phyloP scores from a whole-genome alignment of 2,797 vertebrate genomes.

The Lagothrix lagotricha region DNA sequence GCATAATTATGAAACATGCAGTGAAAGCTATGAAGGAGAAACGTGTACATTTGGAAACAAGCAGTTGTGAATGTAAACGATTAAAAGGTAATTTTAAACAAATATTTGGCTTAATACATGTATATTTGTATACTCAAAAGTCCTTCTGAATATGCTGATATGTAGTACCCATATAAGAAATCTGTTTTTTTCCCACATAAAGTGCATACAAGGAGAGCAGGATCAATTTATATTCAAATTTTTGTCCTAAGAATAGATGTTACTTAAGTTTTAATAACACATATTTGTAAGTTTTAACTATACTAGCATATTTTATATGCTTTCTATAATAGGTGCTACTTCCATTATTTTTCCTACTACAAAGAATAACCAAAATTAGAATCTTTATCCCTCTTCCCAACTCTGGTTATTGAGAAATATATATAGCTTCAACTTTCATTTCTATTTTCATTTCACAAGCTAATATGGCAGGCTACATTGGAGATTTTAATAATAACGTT shows the following conservation, averaged over 20 bases:
- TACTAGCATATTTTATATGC: neutral
- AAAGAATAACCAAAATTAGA: neutral
- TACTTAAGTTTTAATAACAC: neutral
- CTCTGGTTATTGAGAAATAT: neutral
- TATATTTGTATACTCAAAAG: slow-evolving; percentile 80
- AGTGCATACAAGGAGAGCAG: neutral
- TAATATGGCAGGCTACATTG: neutral
- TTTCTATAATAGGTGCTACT: neutral
- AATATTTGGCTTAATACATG: slow-evolving; percentile 73
- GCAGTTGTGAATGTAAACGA: slow-evolving; percentile 48
- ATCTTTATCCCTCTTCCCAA: neutral
- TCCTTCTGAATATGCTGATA: slow-evolving; percentile 89
- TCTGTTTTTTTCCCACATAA: neutral
- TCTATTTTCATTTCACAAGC: neutral
- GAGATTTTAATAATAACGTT: neutral
- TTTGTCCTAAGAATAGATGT: neutral
- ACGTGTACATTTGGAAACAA: slow-evolving; percentile 69
- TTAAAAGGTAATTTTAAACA: slow-evolving; percentile 66
- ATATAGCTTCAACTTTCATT: neutral
- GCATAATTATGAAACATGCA: slow-evolving; percentile 80
- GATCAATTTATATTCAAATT: neutral
- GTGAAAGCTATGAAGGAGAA: slow-evolving; percentile 63
- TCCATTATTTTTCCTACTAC: neutral
- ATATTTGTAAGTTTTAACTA: neutral
- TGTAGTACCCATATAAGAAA: slow-evolving; percentile 53